Conservation (phyloP, 2,797 vertebrate species). For the Sternotherus odoratus region DNA sequence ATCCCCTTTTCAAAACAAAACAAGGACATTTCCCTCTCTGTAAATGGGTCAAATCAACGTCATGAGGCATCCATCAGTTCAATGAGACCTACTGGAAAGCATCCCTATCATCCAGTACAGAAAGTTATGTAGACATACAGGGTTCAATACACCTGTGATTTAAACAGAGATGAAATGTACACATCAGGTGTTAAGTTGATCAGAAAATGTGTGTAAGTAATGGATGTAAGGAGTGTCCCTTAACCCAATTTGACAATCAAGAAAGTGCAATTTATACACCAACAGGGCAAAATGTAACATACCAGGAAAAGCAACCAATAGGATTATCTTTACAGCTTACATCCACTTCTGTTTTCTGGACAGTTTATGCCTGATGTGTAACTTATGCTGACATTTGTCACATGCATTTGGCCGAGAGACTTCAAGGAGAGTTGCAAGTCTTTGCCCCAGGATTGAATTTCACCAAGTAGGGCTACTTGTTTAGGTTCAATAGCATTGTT, state of each 20-base stretch:
- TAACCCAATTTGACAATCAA: not conserved
- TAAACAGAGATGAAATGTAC: not conserved
- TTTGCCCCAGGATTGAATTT: not conserved
- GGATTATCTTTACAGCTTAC: not conserved
- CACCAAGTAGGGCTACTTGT: not conserved
- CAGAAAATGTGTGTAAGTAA: not conserved
- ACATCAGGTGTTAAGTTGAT: not conserved
- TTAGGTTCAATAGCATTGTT: not conserved
- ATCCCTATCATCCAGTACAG: not conserved
- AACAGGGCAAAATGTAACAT: not conserved
- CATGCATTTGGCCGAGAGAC: not conserved
- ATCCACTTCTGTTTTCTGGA: constrained; percentile 10
- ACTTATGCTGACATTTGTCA: not conserved
- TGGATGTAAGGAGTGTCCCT: not conserved
- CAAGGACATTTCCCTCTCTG: not conserved
- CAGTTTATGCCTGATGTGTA: accelerated
- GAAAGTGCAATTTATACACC: not conserved
- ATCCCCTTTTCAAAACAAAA: not conserved
- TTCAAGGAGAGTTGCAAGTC: not conserved
- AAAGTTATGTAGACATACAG: constrained; percentile 4
- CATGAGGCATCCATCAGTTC: not conserved
- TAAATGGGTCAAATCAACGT: not conserved
- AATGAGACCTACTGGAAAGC: not conserved
- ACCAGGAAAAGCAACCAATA: not conserved
- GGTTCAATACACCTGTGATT: not conserved